Evolutionary conservation across 2,113 vertebrate species (phyloP).

Genomic region (Mormyrus lacerda): DNA sequence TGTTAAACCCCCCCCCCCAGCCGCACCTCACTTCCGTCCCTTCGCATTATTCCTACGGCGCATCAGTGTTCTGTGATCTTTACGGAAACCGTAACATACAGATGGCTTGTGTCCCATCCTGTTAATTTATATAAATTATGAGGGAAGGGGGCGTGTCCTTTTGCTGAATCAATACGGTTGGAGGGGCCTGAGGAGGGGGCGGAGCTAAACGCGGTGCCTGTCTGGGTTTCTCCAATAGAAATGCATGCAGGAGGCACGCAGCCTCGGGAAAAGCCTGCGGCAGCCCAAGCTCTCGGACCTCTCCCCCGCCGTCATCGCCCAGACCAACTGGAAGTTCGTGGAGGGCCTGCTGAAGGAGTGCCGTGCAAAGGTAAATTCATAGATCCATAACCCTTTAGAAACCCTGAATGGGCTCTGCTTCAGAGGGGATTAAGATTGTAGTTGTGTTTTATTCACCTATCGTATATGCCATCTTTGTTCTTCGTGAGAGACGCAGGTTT

Average conservation of each 20-base stretch:
- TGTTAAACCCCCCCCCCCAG: background rate
- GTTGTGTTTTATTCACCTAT: background rate
- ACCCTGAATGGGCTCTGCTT: background rate
- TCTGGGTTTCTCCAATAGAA: slow-evolving; percentile 63
- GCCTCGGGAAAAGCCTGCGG: slow-evolving; percentile 77
- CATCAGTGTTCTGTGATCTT: background rate
- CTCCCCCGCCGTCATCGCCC: slow-evolving; percentile 81
- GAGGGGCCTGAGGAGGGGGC: background rate
- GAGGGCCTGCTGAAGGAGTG: slow-evolving; percentile 91
- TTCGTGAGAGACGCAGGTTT: background rate
- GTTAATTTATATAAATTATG: background rate
- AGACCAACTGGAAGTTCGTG: slow-evolving; percentile 91
- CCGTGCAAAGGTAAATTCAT: slow-evolving; percentile 78
- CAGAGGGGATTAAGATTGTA: background rate
- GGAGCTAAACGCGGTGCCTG: slow-evolving; percentile 23
- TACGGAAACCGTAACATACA: background rate
- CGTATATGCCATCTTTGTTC: background rate
- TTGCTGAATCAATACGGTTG: background rate
- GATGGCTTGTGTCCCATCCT: background rate
- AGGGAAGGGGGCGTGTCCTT: background rate
- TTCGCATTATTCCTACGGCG: background rate
- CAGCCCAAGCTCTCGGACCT: slow-evolving; percentile 88
- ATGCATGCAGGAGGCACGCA: slow-evolving; percentile 76
- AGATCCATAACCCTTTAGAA: background rate
- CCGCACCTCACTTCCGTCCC: background rate